Evolutionary conservation across 2,113 vertebrate genomes (phyloP), one percentile per base, ranked within the genome.

Genomic region (Galemys pyrenaicus): DNA sequence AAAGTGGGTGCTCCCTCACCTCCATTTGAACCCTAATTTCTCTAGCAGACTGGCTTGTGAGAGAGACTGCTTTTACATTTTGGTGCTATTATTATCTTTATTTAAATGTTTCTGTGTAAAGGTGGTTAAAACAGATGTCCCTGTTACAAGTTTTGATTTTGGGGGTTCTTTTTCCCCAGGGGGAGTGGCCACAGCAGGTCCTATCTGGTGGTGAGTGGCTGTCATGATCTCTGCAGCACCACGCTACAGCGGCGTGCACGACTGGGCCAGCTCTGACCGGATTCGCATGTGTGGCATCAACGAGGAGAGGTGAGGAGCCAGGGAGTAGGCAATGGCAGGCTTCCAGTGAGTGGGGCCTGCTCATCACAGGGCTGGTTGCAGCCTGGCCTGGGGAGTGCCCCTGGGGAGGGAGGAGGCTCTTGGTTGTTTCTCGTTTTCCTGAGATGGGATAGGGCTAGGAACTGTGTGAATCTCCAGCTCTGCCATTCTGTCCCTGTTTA

Each of bases 141-240:
- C 0, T 0, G 37, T 85, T 91, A 71, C 2, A 17, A 93, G 60
- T 94, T 95, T 87, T 95, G 73, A 93, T 86, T 84, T 89, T 70
- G 71, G 80, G 70, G 51, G 64, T 96, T 96, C 20, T 87, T 88
- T 96, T 95, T 95, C 74, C 62, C 67, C 86, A 98, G 98, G 98
- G 97, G 95, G 96, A 98, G 97, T n/a, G 96, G 96, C 97, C 96
- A 96, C 95, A 91, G 92, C 96, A 95, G 92, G 96, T 97, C 93
- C 96, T 39, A n/a, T 93, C 94, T 24, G 93, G 97, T 94, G 96
- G 95, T 74, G 96, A 98, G 96, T 96, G 97, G 98, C 98, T 98
- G 98, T 98, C 98, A 98, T 99, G 98, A 98, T 99, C 98, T 98
- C 98, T 96, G 98, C 98, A 10, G 98, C 98, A 97, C 98, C 98